Conservation (phyloP, 1,140 invertebrate genomes). For the Drosophila lacteicornis region DNA sequence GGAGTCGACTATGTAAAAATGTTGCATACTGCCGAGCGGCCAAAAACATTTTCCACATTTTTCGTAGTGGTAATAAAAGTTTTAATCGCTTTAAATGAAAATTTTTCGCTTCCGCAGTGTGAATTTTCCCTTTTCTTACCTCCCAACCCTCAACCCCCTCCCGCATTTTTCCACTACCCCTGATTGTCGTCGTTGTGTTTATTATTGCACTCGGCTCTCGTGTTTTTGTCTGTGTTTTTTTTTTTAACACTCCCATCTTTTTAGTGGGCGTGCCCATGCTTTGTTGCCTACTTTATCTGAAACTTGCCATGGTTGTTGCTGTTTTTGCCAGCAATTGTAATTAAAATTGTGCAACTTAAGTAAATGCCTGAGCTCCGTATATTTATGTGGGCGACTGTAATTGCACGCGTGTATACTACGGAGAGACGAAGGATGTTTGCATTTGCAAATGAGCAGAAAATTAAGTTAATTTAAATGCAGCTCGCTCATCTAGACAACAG, state of each 20-base stretch:
- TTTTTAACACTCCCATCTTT: conserved; percentile 16
- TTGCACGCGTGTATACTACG: conserved; percentile 22
- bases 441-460: conserved; percentile 70
- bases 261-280: conserved; percentile 45
- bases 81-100: conserved; percentile 73
- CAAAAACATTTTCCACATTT: conserved; percentile 57
- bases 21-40: conserved; percentile 51
- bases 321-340: conserved; percentile 54
- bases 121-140: conserved; percentile 31
- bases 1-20: conserved; percentile 39
- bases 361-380: conserved; percentile 44
- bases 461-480: conserved; percentile 69
- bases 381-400: conserved; percentile 65
- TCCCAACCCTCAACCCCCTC: neutral
- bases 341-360: conserved; percentile 65
- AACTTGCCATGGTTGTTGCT: neutral
- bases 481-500: conserved; percentile 31
- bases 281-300: conserved; percentile 19
- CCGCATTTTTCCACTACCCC: neutral
- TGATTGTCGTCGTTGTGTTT: conserved; percentile 34
- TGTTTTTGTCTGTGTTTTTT: conserved; percentile 3
- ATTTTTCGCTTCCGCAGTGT: conserved; percentile 57
- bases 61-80: conserved; percentile 72
- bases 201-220: conserved; percentile 27
- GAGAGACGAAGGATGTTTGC: conserved; percentile 29